Base-by-base conservation (phyloP, 2,888 invertebrate species). In the Mythimna vitellina region DNA sequence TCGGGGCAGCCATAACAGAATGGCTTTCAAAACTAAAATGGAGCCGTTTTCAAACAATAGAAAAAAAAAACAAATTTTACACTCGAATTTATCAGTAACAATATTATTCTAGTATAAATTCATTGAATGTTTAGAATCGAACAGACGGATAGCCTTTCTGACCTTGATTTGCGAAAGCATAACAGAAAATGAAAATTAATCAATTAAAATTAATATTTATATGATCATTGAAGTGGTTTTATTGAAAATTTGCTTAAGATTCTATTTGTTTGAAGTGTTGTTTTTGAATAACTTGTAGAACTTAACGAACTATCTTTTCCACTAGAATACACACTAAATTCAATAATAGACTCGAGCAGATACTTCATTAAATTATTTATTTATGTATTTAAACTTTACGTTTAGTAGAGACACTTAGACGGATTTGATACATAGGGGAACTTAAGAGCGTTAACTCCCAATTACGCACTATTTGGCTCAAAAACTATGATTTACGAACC, bases 21-120 rank as follows among this genome's bases (percentile, higher is more conserved):
- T 74, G 17, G 9, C 9, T 63, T 12, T 35, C 42, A 25, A 53
- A 25, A 35, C 12, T 54, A 5, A n/a, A 35, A 73, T 7, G n/a
- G 17, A 35, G 0, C 14, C n/a, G 12, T 35, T 32, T 61, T 63
- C 4, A 17, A 25, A 17, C 6, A n/a, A 42, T 0, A 14, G 42
- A 42, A 12, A 38, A 42, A 14, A 35, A 8, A 38, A 20, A 3
- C 0, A 9, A 70, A 54, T 22, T 10, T 9, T 51, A 25, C 9
- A n/a, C 25, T 51, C 20, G 0, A 57, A 73, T 3, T 53, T 14
- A 35, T 29, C n/a, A 63, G 66, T 38, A 69, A 56, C 8, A 58
- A 64, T 57, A 51, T 32, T 65, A 65, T 76, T 73, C 10, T 38
- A 35, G 35, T 14, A 51, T 6, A 46, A 60, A 53, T 75, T 68